These are phyloP conservation scores for Harpalus rufipes DNA, from an alignment of 2,888 invertebrate species.

Conservation along the genomic window DNA sequence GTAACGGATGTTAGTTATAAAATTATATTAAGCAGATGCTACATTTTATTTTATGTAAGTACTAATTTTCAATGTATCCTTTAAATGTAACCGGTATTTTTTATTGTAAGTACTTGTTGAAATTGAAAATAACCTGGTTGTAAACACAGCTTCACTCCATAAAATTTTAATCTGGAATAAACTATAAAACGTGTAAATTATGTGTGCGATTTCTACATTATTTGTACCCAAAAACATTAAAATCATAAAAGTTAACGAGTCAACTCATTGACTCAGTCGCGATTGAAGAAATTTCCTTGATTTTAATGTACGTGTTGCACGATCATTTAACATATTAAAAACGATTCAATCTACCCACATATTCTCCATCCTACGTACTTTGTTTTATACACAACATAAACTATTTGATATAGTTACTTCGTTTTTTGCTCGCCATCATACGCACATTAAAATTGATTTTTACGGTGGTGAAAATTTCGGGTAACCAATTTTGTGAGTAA, in stretches of 20 bases:
- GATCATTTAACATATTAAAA: conserved; percentile 49
- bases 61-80: too few relatives aligned
- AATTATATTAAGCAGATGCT: too few relatives aligned
- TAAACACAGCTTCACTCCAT: not conserved
- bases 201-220: conserved; percentile 35
- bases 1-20: too few relatives aligned
- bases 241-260: conserved; percentile 38
- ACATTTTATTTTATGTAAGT: too few relatives aligned
- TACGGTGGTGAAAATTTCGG: not conserved
- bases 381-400: conserved; percentile 33
- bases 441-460: conserved; percentile 21
- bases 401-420: conserved; percentile 6
- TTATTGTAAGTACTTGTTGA: not conserved
- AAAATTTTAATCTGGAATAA: not conserved
- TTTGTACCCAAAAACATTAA: conserved; percentile 29
- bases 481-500: conserved; percentile 12
- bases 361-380: not conserved
- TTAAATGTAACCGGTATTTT: not conserved
- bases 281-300: conserved; percentile 42
- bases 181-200: conserved; percentile 33
- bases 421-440: not conserved
- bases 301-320: conserved; percentile 17
- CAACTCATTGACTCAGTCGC: conserved; percentile 25
- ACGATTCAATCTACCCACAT: conserved; percentile 35
- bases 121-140: not conserved